These are phyloP conservation scores for Pelecanoides urinatrix DNA, from an alignment of 2,113 vertebrate genomes.

Conservation along the genomic window DNA sequence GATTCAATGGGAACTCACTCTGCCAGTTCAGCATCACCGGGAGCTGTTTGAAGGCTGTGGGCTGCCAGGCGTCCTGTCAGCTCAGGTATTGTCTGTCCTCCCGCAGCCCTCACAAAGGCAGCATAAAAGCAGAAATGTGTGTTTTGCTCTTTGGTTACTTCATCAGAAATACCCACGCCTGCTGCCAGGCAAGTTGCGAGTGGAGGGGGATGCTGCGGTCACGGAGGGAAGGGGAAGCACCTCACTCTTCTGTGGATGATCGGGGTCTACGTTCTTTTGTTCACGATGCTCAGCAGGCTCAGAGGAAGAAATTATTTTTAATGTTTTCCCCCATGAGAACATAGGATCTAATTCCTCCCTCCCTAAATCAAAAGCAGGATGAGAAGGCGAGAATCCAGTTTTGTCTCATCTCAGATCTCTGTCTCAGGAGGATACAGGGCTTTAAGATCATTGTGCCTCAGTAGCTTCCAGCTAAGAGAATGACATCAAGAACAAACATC, in stretches of 20 bases:
- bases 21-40: accelerated
- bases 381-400: neutral
- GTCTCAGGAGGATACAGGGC: neutral
- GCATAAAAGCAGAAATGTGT: neutral
- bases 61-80: neutral
- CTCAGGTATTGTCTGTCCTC: neutral
- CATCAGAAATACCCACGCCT: neutral
- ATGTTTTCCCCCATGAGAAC: neutral
- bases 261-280: accelerated
- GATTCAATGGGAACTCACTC: neutral
- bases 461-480: conserved; percentile 38
- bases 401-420: conserved; percentile 7
- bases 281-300: neutral
- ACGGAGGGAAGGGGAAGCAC: accelerated
- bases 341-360: neutral
- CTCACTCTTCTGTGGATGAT: neutral
- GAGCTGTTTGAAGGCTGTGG: conserved; percentile 7
- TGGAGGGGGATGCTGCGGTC: neutral
- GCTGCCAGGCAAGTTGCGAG: neutral
- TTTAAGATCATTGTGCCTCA: neutral
- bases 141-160: neutral
- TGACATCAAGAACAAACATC: conserved; percentile 18
- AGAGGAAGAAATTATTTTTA: neutral
- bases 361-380: neutral
- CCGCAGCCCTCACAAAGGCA: neutral